Conservation (phyloP, 92 coral and sea anemone genomes). For the Phenganax marumi region DNA sequence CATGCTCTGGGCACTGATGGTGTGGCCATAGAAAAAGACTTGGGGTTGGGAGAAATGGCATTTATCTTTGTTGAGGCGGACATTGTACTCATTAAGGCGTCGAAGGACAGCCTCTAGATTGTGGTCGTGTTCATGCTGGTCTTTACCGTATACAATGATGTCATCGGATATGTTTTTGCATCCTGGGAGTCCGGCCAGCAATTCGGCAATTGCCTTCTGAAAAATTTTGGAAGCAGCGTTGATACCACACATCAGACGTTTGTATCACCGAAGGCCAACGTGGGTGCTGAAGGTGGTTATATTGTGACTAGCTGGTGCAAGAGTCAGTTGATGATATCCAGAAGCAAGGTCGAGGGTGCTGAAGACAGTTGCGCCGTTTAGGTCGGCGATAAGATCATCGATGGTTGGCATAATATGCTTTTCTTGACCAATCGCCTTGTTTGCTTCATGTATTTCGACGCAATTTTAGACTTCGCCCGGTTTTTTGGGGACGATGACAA, state of each 20-base stretch:
- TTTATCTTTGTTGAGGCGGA: slow-evolving; percentile 58
- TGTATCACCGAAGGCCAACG: slow-evolving; percentile 44
- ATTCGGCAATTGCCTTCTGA: slow-evolving; percentile 44
- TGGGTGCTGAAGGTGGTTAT: slow-evolving; percentile 53
- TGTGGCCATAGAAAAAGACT: slow-evolving; percentile 51
- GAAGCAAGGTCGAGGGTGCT: slow-evolving; percentile 41
- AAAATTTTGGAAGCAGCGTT: slow-evolving; percentile 46
- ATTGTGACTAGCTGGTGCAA: slow-evolving; percentile 30
- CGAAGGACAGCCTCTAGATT: slow-evolving; percentile 52
- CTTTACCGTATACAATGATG: slow-evolving; percentile 27
- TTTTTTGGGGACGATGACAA: slow-evolving; percentile 64
- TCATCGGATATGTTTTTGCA: slow-evolving; percentile 42
- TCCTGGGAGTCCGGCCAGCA: slow-evolving; percentile 37
- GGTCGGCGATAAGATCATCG: slow-evolving; percentile 59
- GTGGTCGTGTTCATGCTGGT: slow-evolving; percentile 51
- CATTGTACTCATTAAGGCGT: slow-evolving; percentile 54
- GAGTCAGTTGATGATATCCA: slow-evolving; percentile 39
- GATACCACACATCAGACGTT: slow-evolving; percentile 49
- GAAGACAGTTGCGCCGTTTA: slow-evolving; percentile 50
- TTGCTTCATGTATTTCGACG: slow-evolving; percentile 76
- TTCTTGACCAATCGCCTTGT: slow-evolving; percentile 57
- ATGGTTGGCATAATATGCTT: slow-evolving; percentile 63
- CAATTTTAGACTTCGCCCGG: slow-evolving; percentile 64
- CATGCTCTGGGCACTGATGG: slow-evolving; percentile 45
- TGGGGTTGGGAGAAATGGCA: slow-evolving; percentile 51